Evolutionary conservation across 2,113 vertebrate genomes (phyloP).

Genomic region (Tautogolabrus adspersus): DNA sequence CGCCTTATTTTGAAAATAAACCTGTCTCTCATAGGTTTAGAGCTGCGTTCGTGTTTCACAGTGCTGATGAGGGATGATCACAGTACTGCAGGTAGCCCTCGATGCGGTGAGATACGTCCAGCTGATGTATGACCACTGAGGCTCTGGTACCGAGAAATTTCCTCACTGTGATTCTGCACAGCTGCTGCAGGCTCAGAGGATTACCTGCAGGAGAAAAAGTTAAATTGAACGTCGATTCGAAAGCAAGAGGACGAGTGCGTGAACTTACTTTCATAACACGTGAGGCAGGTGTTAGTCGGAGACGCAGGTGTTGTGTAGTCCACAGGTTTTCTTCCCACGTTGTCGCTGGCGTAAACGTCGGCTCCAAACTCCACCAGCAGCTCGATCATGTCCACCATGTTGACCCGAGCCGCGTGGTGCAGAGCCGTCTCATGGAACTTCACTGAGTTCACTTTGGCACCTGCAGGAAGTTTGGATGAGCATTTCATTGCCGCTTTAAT

Average conservation of each 20-base stretch:
- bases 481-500: too few relatives aligned
- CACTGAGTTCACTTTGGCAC: conserved; percentile 90
- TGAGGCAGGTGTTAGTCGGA: conserved; percentile 80
- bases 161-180: conserved; percentile 88
- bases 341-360: conserved; percentile 87
- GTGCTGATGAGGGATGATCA: conserved; percentile 9
- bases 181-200: conserved; percentile 89
- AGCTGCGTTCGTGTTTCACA: not conserved
- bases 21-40: not conserved
- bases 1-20: not conserved
- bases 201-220: conserved; percentile 75
- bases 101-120: conserved; percentile 84
- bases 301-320: conserved; percentile 87
- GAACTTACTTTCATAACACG: conserved; percentile 87
- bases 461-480: conserved; percentile 65
- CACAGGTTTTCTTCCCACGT: conserved; percentile 83
- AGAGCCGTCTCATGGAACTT: conserved; percentile 92
- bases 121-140: conserved; percentile 79
- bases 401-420: conserved; percentile 88
- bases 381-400: conserved; percentile 86
- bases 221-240: not conserved
- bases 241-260: not conserved
- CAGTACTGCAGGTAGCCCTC: conserved; percentile 86
- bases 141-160: conserved; percentile 80
- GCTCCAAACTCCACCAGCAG: conserved; percentile 92